Conservation (phyloP, 53 echinoderm and acorn worm species). For the Echinarachnius parma region DNA sequence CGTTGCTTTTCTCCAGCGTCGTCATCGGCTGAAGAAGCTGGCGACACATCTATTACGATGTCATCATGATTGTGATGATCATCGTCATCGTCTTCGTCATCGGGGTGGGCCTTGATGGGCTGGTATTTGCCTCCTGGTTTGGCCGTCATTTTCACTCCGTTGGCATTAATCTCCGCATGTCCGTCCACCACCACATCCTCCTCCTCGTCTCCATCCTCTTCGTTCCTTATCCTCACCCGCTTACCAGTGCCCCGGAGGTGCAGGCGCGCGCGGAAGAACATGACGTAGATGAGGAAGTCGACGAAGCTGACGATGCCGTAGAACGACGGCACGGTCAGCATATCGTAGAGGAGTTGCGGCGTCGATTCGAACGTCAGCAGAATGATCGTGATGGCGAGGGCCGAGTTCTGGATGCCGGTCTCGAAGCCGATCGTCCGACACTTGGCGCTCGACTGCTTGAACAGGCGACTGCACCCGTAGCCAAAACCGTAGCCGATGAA, state of each 20-base stretch:
- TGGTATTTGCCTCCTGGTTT: neutral
- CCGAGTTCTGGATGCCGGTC: slow-evolving; percentile 48
- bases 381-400: slow-evolving; percentile 40
- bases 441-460: slow-evolving; percentile 20
- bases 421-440: slow-evolving; percentile 53
- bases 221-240: neutral
- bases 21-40: too few species aligned
- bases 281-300: slow-evolving; percentile 37
- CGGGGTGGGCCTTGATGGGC: neutral
- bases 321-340: slow-evolving; percentile 32
- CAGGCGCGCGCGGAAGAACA: slow-evolving; percentile 1
- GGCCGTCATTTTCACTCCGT: neutral
- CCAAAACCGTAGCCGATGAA: slow-evolving; percentile 38
- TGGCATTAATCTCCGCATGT: neutral
- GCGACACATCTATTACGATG: too few species aligned
- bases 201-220: neutral
- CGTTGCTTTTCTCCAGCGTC: too few species aligned
- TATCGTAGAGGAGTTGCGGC: slow-evolving; percentile 15
- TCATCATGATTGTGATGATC: too few species aligned
- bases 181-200: neutral
- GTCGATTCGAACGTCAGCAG: slow-evolving; percentile 22
- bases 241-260: neutral
- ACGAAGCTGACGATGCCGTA: slow-evolving; percentile 31
- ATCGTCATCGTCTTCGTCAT: slow-evolving; percentile 5
- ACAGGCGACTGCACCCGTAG: slow-evolving; percentile 15